Base-by-base conservation (phyloP, 2,888 invertebrate genomes). In the Sthenelais limicola region DNA sequence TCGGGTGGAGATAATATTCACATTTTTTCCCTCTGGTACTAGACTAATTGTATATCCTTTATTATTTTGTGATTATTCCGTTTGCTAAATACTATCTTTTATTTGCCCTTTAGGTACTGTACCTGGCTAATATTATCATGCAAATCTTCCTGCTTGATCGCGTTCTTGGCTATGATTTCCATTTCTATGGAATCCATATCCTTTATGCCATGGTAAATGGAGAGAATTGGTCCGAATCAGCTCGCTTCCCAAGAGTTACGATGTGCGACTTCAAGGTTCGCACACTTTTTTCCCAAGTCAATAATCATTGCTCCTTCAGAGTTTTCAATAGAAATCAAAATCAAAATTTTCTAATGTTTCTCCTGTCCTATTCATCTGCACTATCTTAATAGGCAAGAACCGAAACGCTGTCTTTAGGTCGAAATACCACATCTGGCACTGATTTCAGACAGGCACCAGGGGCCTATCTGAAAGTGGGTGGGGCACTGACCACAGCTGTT, bases 101-200 rank as follows among this genome's bases (percentile, higher is more conserved):
- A 43, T 43, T 9, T 43, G 51, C 30, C 28, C 24, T 32, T 3
- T n/a, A 85, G 77, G 32, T 82, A 28, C 74, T 82, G 47, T 88
- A 88, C 76, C 82, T 88, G 77, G 79, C 83, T 52, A 89, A 89
- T 79, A 86, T 86, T 56, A 81, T 89, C 21, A 86, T 86, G 21
- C 89, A 89, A 78, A 83, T 89, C 71, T 87, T 88, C 77, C 82
- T 89, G 68, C 83, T 89, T 54, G 89, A 89, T 80, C 84, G 85
- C 73, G 88, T 89, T 73, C 83, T 89, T 38, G 89, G 89, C 56
- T 84, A 83, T 48, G 83, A 84, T 71, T 85, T 84, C 76, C 83
- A 85, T 74, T 81, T 82, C 26, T 86, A 86, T 78, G 89, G 89
- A 67, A 87, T 88, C 48, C 88, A 90, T 77, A 87, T 89, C 24